Evolutionary conservation across 2,888 invertebrate species (phyloP).

Genomic region (Scaptomyza cyrtandrae): DNA sequence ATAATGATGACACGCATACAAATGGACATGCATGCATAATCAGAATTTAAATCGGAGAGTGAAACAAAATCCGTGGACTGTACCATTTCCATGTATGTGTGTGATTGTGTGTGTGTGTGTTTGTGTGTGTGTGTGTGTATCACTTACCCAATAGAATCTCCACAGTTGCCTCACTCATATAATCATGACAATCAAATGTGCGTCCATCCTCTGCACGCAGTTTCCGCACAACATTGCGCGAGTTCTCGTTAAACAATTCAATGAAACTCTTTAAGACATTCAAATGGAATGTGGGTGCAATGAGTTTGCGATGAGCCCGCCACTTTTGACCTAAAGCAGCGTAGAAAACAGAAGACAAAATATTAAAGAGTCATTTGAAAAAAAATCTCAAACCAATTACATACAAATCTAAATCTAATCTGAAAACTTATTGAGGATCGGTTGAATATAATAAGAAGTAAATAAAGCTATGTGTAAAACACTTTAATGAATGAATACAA

Average conservation of each 20-base stretch:
- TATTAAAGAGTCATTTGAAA: not conserved
- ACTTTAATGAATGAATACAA: too few relatives aligned
- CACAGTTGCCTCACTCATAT: conserved; percentile 93
- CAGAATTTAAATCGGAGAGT: conserved; percentile 36
- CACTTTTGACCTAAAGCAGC: conserved; percentile 90
- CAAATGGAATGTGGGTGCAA: conserved; percentile 94
- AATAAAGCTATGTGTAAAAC: too few relatives aligned
- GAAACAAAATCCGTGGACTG: conserved; percentile 39
- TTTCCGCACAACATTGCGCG: conserved; percentile 89
- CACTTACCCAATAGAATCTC: conserved; percentile 91
- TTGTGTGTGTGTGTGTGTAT: conserved; percentile 23
- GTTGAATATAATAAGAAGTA: too few relatives aligned
- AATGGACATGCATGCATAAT: conserved; percentile 16
- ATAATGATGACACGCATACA: conserved; percentile 16
- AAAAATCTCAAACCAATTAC: too few relatives aligned
- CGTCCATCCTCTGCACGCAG: conserved; percentile 88
- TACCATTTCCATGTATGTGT: not conserved
- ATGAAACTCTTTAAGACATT: conserved; percentile 95
- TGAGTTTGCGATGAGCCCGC: conserved; percentile 93
- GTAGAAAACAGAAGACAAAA: not conserved
- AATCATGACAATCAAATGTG: conserved; percentile 91
- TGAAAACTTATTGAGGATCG: not conserved
- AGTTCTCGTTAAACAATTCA: conserved; percentile 93
- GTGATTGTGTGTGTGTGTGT: not conserved
- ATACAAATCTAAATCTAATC: not conserved